Base-by-base conservation (phyloP, 2,113 vertebrate species). In the Paradisaea rubra region DNA sequence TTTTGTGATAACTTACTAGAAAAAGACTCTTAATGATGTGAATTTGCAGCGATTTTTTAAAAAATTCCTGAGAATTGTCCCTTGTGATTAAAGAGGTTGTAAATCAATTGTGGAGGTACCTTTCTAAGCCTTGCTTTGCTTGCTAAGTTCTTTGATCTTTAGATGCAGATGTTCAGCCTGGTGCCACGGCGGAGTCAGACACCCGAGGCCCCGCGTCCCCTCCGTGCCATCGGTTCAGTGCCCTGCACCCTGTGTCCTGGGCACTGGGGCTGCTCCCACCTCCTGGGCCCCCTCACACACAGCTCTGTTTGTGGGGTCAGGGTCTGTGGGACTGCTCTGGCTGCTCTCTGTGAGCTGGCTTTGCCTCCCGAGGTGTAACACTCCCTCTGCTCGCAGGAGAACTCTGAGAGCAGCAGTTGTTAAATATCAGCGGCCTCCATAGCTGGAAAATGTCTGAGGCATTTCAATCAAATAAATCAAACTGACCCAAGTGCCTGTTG, bases 101-200 rank as follows among this genome's bases (percentile, higher is more conserved):
- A 98, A 98, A 96, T 98, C 97, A 98, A 73, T 4, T 1, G 6
- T 50, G 56, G 6, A 89, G 93, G 94, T 91, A 94, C 69, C 84
- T 69, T 89, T 91, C 50, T 89, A 37, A 79, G 53, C 70, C 85
- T 86, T 70, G 77, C 63, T 78, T 66, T 70, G 96, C 90, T 6
- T 17, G 28, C 17, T 84, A 30, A 76, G 77, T 78, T 93, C 97
- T 97, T 98, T 98, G 97, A 97, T 98, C 91, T 98, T 87, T 47
- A 83, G 94, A 42, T 95, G 64, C 91, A 92, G 80, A 86, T 91
- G 82, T 93, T 91, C 88, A 88, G 42, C 9, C 35, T 1, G 49
- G 71, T 88, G 95, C 53, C 77, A 66, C 22, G 4, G 61, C 64
- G 37, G 47, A 41, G 50, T 11, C 59, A 68, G 74, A 10, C 41